Evolutionary conservation across 2,888 invertebrate genomes (phyloP), one percentile per base, ranked within the genome.

Genomic region (Orthonychiurus folsomi): DNA sequence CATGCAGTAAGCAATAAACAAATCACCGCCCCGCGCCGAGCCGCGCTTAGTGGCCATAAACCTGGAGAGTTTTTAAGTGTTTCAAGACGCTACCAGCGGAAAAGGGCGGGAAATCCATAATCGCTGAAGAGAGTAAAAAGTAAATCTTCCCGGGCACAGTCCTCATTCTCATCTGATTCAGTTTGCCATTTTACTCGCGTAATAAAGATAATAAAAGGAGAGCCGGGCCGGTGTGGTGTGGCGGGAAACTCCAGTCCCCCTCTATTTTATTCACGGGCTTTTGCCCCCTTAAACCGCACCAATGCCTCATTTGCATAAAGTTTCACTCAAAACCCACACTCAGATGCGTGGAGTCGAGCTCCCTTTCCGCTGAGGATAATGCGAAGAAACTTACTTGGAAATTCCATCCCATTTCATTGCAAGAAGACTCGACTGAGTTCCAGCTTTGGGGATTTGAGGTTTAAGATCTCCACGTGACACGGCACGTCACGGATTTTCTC

Each of bases 111-210:
- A 37, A 37, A 37, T 37, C 37, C 37, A 37, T 37, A 37, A 37
- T 37, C 37, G 15, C 37, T 37, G 37, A 37, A 37, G 37, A 37
- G 15, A 37, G 37, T 9, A 37, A 37, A 37, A 15, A 37, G 37
- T 15, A 37, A 37, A 37, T 37, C 37, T 37, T 5, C 15, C 9
- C 37, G 37, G 5, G 5, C 37, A 37, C 37, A n/a, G n/a, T n/a
- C n/a, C n/a, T n/a, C n/a, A 37, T 9, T 15, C 37, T 37, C 37
- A 37, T 37, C 37, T 37, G 37, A 37, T 37, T 37, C 37, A 37
- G 37, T 37, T 37, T 37, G 37, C 37, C 37, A 37, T 37, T 37
- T 37, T 37, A 37, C 37, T 37, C 37, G 37, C 37, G 37, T 37
- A 37, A 37, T 37, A 37, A 37, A 37, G 37, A 37, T 37, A 37